A percentile compares a stretch with the other conserved stretches of the same genome.
Evolutionary conservation across 2,888 invertebrate species (phyloP).

Genomic region (Eupeodes latifasciatus): DNA sequence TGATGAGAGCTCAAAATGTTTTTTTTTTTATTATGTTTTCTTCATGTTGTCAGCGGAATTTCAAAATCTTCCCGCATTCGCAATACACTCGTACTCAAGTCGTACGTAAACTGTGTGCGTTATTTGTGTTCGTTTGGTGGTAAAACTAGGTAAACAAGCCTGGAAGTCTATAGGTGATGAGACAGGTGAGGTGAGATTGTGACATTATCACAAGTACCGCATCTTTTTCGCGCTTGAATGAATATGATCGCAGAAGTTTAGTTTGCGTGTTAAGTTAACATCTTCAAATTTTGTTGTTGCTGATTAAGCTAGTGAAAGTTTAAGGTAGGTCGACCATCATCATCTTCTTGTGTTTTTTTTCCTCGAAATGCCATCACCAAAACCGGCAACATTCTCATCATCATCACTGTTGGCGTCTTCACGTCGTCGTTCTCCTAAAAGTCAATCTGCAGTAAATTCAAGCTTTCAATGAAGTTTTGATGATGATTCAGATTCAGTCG

Average conservation of each 20-base stretch:
- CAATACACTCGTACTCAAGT: background rate
- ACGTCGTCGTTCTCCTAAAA: no score
- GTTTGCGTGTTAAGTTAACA: conserved; percentile 67
- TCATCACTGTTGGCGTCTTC: background rate
- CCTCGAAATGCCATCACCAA: conserved; percentile 54
- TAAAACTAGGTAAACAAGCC: conserved; percentile 48
- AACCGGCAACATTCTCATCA: conserved; percentile 38
- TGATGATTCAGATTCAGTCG: conserved; percentile 66
- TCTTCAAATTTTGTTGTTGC: conserved; percentile 46
- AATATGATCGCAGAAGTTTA: conserved; percentile 58
- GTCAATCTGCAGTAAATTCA: conserved; percentile 14
- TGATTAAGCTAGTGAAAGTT: conserved; percentile 67
- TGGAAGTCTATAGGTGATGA: background rate
- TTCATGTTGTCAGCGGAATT: conserved; percentile 53
- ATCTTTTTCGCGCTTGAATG: conserved; percentile 52
- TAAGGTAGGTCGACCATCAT: conserved; percentile 59
- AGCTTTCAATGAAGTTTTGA: conserved; percentile 53
- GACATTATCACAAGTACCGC: conserved; percentile 60
- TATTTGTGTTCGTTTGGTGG: conserved; percentile 13
- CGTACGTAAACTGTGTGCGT: conserved; percentile 10
- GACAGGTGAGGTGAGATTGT: conserved; percentile 51
- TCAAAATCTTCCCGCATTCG: conserved; percentile 61
- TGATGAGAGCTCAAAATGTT: conserved; percentile 42
- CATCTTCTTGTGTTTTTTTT: background rate
- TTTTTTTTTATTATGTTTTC: background rate